Percentiles rank a stretch among this genome's conserved stretches.
phyloP scores from a whole-genome alignment of 1,140 invertebrate genomes.

The Pseudomyrmex concolor region DNA sequence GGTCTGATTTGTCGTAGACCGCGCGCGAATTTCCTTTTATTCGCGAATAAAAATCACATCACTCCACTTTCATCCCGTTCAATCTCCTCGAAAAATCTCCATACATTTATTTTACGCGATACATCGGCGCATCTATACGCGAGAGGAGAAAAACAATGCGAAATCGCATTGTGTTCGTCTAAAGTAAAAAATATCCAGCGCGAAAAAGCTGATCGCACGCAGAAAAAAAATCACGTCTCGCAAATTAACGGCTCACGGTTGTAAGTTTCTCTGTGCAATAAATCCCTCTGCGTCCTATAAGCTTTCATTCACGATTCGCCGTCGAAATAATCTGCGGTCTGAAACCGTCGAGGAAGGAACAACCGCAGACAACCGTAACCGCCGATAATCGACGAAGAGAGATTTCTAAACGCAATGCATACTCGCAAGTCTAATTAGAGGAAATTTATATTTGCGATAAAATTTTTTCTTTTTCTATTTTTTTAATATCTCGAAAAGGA shows the following conservation, averaged over 20 bases:
- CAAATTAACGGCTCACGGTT: background rate
- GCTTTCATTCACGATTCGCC: background rate
- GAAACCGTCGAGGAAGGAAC: background rate
- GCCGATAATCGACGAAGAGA: background rate
- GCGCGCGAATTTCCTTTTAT: too few species aligned
- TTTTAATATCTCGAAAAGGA: slow-evolving; percentile 21
- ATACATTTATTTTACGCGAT: background rate
- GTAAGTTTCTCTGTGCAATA: background rate
- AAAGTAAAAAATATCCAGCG: background rate
- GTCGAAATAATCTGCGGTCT: slow-evolving; percentile 1
- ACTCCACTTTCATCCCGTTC: slow-evolving; percentile 61
- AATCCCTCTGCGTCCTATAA: background rate
- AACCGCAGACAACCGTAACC: background rate
- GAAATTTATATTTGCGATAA: slow-evolving; percentile 11
- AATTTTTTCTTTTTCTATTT: background rate
- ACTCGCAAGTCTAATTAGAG: slow-evolving; percentile 31
- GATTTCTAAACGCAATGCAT: background rate
- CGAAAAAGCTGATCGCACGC: background rate
- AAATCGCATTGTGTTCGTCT: background rate
- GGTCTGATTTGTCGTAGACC: background rate
- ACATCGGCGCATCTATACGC: too few species aligned
- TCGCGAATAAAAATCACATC: slow-evolving; percentile 32
- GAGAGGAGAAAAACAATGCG: background rate
- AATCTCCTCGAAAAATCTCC: background rate
- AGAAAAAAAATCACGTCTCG: background rate